Evolutionary conservation across 30 jellyfish, hydroid and myxozoan species (phyloP).

Genomic region (Rhopilema esculentum): DNA sequence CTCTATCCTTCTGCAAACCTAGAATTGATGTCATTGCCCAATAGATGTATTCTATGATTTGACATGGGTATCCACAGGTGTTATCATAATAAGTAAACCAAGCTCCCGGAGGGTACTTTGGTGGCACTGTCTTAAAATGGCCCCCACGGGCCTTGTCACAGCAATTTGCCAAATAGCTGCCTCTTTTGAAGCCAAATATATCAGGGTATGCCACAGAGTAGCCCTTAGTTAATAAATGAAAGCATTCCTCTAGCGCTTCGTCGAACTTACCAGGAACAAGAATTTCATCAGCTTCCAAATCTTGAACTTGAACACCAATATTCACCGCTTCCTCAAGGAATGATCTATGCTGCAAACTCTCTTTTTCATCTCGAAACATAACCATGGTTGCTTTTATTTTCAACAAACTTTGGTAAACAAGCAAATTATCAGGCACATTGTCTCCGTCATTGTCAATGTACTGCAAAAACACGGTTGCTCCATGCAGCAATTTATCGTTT

Average conservation of each 20-base stretch:
- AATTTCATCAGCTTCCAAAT: conserved; percentile 43
- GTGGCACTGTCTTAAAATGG: conserved; percentile 34
- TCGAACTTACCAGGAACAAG: conserved; percentile 9
- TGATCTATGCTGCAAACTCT: not conserved
- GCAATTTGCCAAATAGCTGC: conserved; percentile 40
- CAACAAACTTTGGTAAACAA: conserved; percentile 22
- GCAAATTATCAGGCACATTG: conserved; percentile 53
- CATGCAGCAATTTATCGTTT: conserved; percentile 54
- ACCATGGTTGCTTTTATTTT: conserved; percentile 55
- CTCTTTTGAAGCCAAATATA: conserved; percentile 43
- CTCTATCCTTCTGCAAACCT: conserved; percentile 55
- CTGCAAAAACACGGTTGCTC: conserved; percentile 53
- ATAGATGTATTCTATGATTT: conserved; percentile 42
- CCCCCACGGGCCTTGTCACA: conserved; percentile 73
- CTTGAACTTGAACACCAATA: conserved; percentile 22
- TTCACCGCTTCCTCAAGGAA: not conserved
- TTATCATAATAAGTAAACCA: conserved; percentile 67
- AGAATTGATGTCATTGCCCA: conserved; percentile 66
- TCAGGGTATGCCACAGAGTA: conserved; percentile 41
- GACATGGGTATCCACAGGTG: conserved; percentile 41
- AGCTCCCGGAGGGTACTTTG: conserved; percentile 42
- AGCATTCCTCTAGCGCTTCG: conserved; percentile 48
- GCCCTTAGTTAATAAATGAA: conserved; percentile 38
- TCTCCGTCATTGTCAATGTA: conserved; percentile 66
- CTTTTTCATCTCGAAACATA: conserved; percentile 32